These are phyloP conservation scores for Monarcha castaneiventris DNA, from an alignment of 2,113 vertebrate species.

Conservation along the genomic window DNA sequence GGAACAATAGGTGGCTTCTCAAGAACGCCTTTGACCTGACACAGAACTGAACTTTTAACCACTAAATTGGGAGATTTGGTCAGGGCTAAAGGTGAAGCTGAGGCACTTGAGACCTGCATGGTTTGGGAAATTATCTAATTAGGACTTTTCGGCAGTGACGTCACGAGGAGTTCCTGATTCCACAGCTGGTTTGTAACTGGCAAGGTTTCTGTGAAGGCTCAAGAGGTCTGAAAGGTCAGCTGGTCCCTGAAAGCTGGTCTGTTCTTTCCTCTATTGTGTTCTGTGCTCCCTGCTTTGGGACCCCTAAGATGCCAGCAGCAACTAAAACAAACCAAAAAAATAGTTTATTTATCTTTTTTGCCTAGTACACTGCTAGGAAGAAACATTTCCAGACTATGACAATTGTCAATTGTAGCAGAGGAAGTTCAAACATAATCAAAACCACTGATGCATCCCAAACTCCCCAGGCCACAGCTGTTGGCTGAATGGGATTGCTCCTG, in stretches of 20 bases:
- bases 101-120: slow-evolving; percentile 39
- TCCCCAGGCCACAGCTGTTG: slow-evolving; percentile 10
- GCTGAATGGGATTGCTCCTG: slow-evolving; percentile 2
- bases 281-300: not conserved
- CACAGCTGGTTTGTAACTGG: slow-evolving; percentile 66
- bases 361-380: slow-evolving; percentile 5
- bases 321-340: slow-evolving; percentile 38
- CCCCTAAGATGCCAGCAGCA: slow-evolving; percentile 30
- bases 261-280: slow-evolving; percentile 25
- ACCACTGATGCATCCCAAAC: slow-evolving; percentile 30
- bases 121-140: slow-evolving; percentile 79
- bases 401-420: slow-evolving; percentile 55
- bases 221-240: slow-evolving; percentile 70
- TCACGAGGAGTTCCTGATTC: slow-evolving; percentile 65
- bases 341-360: slow-evolving; percentile 51
- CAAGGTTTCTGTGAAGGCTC: slow-evolving; percentile 29
- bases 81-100: slow-evolving; percentile 76
- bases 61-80: slow-evolving; percentile 59
- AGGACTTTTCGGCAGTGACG: slow-evolving; percentile 60
- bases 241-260: slow-evolving; percentile 25
- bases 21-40: slow-evolving; percentile 63
- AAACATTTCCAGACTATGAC: slow-evolving; percentile 55
- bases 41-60: slow-evolving; percentile 71
- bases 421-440: slow-evolving; percentile 71
- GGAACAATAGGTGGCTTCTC: slow-evolving; percentile 47